These are phyloP conservation scores for Hydrozoanthus tunicans DNA, from an alignment of 64 coral and sea anemone genomes.

Conservation along the genomic window DNA sequence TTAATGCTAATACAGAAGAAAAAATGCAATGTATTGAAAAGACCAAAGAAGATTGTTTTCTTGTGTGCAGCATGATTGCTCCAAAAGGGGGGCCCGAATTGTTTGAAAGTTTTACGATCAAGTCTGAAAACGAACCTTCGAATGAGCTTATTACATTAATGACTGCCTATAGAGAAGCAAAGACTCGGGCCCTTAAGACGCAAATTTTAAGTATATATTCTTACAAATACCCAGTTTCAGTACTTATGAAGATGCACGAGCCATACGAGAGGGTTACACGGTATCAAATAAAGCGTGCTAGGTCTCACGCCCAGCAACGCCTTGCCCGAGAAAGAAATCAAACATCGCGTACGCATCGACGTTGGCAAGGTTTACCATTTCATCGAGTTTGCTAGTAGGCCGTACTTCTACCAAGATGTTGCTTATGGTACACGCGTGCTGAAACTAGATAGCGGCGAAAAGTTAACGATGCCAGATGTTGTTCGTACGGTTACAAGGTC, in stretches of 20 bases:
- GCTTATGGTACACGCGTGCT: constrained; percentile 37
- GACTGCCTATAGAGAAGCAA: constrained; percentile 36
- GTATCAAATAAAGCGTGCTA: constrained; percentile 49
- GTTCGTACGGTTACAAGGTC: constrained; percentile 19
- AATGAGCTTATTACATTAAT: constrained; percentile 17
- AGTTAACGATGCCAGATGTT: constrained; percentile 53
- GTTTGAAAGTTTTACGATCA: constrained; percentile 9
- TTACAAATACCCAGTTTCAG: constrained; percentile 27
- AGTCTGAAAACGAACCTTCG: constrained; percentile 16
- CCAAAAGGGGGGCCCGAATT: background rate
- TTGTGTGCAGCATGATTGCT: constrained; percentile 14
- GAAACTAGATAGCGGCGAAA: constrained; percentile 53
- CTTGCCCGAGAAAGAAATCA: constrained; percentile 27
- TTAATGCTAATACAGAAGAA: background rate
- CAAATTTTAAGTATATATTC: constrained; percentile 46
- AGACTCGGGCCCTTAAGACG: constrained; percentile 20
- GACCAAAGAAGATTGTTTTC: background rate
- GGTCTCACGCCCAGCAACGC: constrained; percentile 27
- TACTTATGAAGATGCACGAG: constrained; percentile 20
- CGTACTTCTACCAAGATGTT: constrained; percentile 51
- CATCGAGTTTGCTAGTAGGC: constrained; percentile 43
- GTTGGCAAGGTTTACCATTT: constrained; percentile 52
- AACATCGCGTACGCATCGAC: constrained; percentile 38
- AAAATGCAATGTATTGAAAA: constrained; percentile 21
- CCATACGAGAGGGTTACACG: constrained; percentile 14